Evolutionary conservation across 2,888 invertebrate species (phyloP), one percentile per base, ranked within the genome.

Genomic region (Cotesia congregata): DNA sequence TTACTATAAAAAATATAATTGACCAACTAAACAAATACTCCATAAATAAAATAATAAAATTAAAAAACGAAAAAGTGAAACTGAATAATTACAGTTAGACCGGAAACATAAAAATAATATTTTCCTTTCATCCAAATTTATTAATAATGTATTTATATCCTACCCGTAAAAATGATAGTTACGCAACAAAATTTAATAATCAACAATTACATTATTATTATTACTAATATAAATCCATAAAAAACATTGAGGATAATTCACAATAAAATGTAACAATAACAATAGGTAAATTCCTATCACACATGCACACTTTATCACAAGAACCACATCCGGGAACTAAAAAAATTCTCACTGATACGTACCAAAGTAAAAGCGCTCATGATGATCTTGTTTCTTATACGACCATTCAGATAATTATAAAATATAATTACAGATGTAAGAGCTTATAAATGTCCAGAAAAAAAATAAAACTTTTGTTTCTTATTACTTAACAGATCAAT

Each of bases 331-430:
- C 3, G 7, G 12, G 38, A 59, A 12, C 20, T 40, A 50, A 50
- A 71, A n/a, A 38, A 12, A 17, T 40, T 59, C 61, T 60, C 50
- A 30, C 20, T 30, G 77, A 86, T 88, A 88, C 88, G 83, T 88
- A 89, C 89, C 89, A 84, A 88, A 82, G 81, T 84, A 82, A 85
- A 83, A 83, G 83, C 83, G 82, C 83, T 83, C 89, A 89, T 86
- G 83, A 83, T 83, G 73, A 72, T 72, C 50, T 50, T 12, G 50
- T 74, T 78, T 78, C 61, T 81, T 67, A 5, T 50, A 75, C 12
- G 2, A 50, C 50, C 12, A 12, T 50, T 50, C 50, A 50, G 30
- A 65, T 30, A 67, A 59, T 67, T 67, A 30, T 60, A 30, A 59
- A 1, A 67, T 30, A 1, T 17, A 41, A 9, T 61, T 9, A 15